Base-by-base conservation (phyloP, 2,888 invertebrate species). In the Epiblema foenella region DNA sequence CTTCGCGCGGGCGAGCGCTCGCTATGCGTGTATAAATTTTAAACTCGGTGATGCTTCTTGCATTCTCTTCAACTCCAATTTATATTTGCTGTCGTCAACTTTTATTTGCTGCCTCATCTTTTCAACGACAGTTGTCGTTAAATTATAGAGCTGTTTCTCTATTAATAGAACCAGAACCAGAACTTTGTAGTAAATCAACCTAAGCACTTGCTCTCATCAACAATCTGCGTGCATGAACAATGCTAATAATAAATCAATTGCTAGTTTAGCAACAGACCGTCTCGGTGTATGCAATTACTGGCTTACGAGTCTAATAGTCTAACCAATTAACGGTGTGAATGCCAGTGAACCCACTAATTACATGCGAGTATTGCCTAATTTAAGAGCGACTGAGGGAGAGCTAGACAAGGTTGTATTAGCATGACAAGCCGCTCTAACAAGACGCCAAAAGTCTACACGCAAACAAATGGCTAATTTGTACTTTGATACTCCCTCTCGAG, bases 1-100 rank as follows among this genome's bases (percentile, higher is more conserved):
- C 85, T 83, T 83, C 87, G 86, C 86, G 72, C 85, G 88, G 82
- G 77, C 85, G 84, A 76, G 80, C 83, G 84, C 83, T 87, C 85
- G 85, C 84, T 82, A 89, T 86, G 93, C 92, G 90, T 89, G 86
- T 85, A n/a, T n/a, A 88, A 85, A 89, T 89, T 87, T 89, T 87
- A 88, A 90, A 85, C 88, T 87, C 77, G 82, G 80, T 80, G 81
- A 80, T 79, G 78, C 81, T 88, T 82, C 78, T 81, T 79, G 75
- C 77, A 72, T 78, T 81, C 76, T 82, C 83, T 77, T 71, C 52
- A 49, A 73, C 77, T 78, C 73, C 74, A 78, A 79, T 80, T 78
- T 78, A 82, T 79, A 74, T 82, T 88, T 84, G 82, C 83, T 79
- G 81, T 78, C 81, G 80, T 81, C 79, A 77, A 77, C 80, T 79